Percentiles rank a stretch among this genome's conserved stretches.
These are phyloP conservation scores for Aethes cnicana DNA, from an alignment of 2,888 invertebrate species.

Conservation along the genomic window DNA sequence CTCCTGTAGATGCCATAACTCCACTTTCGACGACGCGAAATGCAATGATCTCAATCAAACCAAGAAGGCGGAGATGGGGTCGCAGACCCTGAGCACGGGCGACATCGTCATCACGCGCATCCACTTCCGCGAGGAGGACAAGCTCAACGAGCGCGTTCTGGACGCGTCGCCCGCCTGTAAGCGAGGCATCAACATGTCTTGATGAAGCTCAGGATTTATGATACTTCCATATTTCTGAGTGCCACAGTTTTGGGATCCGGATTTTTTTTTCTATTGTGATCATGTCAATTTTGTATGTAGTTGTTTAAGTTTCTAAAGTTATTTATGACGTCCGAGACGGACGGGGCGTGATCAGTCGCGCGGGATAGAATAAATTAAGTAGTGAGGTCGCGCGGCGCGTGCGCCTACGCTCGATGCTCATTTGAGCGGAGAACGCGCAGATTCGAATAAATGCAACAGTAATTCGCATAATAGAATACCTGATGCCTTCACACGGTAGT, in stretches of 20 bases:
- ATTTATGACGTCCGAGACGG: constrained; percentile 36
- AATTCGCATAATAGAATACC: constrained; percentile 69
- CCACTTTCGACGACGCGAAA: constrained; percentile 63
- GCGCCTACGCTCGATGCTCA: constrained; percentile 75
- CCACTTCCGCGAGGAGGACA: constrained; percentile 79
- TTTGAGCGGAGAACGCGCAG: constrained; percentile 73
- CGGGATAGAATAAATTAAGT: constrained; percentile 71
- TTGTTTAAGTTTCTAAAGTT: constrained; percentile 51
- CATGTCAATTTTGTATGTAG: constrained; percentile 56
- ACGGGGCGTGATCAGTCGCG: constrained; percentile 46
- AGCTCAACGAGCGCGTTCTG: constrained; percentile 68
- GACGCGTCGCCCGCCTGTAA: constrained; percentile 74
- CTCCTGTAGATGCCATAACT: constrained; percentile 82
- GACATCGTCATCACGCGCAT: constrained; percentile 96
- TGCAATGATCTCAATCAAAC: constrained; percentile 75
- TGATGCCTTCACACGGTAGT: constrained; percentile 62
- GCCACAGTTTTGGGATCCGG: constrained; percentile 66
- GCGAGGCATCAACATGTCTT: constrained; percentile 70
- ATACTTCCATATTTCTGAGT: constrained; percentile 69
- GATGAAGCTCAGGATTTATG: constrained; percentile 58
- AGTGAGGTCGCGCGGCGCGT: constrained; percentile 67
- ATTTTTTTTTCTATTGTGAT: constrained; percentile 70
- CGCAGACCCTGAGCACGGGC: constrained; percentile 94
- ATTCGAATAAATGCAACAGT: constrained; percentile 71
- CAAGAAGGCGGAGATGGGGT: constrained; percentile 82